Conservation (phyloP, 2,113 vertebrate genomes). For the Rhinolophus sinicus region DNA sequence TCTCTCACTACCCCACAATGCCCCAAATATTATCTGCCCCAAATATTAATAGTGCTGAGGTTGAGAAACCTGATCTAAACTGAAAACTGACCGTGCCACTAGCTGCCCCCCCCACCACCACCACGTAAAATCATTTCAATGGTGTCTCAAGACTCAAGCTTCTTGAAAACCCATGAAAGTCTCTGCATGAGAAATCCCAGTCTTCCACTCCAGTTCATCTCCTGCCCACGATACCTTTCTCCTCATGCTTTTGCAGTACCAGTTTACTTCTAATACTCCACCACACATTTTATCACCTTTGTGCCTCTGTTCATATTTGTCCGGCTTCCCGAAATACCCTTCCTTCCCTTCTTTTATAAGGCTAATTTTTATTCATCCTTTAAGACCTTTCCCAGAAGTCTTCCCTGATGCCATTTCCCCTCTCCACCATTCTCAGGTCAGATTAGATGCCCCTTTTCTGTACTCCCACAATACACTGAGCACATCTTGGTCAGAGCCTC, state of each 20-base stretch:
- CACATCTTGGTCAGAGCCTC: neutral
- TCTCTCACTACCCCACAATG: fast-evolving
- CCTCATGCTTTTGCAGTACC: neutral
- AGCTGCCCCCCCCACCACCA: no score
- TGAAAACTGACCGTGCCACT: neutral
- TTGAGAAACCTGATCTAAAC: neutral
- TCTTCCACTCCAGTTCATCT: neutral
- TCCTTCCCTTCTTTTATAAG: neutral
- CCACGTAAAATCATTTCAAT: neutral
- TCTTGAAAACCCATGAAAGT: neutral
- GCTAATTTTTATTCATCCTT: neutral
- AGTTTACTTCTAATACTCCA: neutral
- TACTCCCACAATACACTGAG: neutral
- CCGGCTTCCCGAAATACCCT: neutral
- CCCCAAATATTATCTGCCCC: neutral
- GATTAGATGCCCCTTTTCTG: neutral
- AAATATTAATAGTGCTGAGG: neutral
- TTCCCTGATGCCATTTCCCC: neutral
- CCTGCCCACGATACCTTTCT: neutral
- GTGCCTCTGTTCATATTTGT: neutral
- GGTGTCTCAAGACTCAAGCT: neutral
- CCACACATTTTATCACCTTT: neutral
- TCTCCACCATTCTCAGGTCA: neutral
- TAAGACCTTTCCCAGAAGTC: neutral
- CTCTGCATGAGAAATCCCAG: neutral